Evolutionary conservation across 2,797 vertebrate genomes (phyloP), one percentile per base, ranked within the genome.

Genomic region (Oreortyx pictus): DNA sequence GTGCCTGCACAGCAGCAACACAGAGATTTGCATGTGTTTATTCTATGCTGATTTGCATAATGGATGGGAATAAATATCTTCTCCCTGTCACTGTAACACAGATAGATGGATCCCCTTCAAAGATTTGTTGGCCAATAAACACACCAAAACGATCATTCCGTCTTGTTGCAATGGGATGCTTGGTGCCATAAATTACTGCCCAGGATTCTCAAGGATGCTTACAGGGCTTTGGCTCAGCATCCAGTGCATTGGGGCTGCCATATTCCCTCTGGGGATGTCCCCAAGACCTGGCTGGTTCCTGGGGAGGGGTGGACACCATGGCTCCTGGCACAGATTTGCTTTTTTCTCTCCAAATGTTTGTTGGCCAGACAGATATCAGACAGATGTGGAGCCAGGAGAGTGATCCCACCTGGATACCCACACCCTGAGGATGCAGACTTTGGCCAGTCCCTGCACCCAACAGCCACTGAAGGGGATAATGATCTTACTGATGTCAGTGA

Each of bases 41-140:
- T 31, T 88, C 61, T 1, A 1, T 35, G 6, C 74, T 61, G 57
- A 83, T 86, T 75, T 75, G 49, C 78, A 72, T n/a, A 66, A 75
- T 4, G 35, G 78, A 74, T 76, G 22, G 2, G 61, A 72, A 91
- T 81, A 91, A 86, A 72, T 47, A 60, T 41, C 74, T 86, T 50
- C 22, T 76, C 52, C 78, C 81, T 2, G 2, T 75, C 88, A 59
- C 77, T 4, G 1, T 75, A 91, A 91, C 47, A 41, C 75, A 75
- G 72, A 81, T 47, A 15, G 54, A 75, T 74, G 78, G 39, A 41
- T 54, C 44, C 52, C 61, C 66, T 47, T 52, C 9, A 0, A 37
- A 74, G 73, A 60, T 62, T 54, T 81, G 29, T 71, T 82, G 70
- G 66, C 70, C 56, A 49, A 79, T 49, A 57, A 80, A 62, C 43